Evolutionary conservation across 2,797 vertebrate species (phyloP), one percentile per base, ranked within the genome.

Genomic region (Artibeus jamaicensis): DNA sequence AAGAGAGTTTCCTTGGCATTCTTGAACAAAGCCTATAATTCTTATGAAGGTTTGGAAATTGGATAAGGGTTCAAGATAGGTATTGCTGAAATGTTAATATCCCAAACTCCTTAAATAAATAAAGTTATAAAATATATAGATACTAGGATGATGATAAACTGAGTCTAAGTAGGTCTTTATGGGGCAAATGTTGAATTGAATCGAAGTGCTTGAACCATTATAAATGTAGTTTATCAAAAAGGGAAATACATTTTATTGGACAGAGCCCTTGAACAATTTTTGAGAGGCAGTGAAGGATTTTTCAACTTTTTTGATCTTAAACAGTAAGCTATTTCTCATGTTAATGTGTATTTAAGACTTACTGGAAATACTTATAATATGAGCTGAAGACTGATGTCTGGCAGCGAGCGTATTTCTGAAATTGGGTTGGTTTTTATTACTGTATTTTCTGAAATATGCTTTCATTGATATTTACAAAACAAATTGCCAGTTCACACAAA

Each of bases 381-480:
- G 96, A 97, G 94, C 96, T 96, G 97, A 97, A 97, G 97, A 73
- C 96, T 98, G 96, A 97, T 97, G 94, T 98, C 91, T 98, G 98
- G 97, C 98, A 98, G 96, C 93, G 77, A 97, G 82, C 73, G 57
- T 96, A 98, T 97, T 98, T 97, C 96, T 97, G 96, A 97, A 97
- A 94, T 92, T 86, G 97, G 89, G 86, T 97, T 98, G 96, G 97
- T 91, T 96, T 96, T 98, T 98, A 98, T 98, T 98, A 48, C 89
- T 96, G 24, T 98, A 96, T 96, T 98, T 97, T 97, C 94, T 97
- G 95, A 98, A 98, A 98, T 98, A 97, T 97, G 0, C 97, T 98
- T 98, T 98, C 98, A 98, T 97, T 97, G 89, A 94, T 98, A 98
- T 98, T 98, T 98, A 98, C 97, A 97, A 98, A 98, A 97, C 98